Conservation (phyloP, 2,888 invertebrate species). For the Orthosia gracilis region DNA sequence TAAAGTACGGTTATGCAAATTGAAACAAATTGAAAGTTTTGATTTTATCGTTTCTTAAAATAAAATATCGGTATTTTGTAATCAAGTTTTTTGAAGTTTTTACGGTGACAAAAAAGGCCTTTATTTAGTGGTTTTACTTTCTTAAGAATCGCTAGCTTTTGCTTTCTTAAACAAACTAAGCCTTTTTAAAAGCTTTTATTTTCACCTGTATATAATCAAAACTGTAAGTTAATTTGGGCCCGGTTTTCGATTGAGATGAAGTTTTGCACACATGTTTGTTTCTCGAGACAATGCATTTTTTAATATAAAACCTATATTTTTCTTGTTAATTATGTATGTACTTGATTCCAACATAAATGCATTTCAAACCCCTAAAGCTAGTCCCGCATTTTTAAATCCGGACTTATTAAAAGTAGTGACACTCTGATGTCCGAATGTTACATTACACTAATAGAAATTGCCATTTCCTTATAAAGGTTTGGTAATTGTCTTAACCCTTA, state of each 20-base stretch:
- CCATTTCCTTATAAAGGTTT: slow-evolving; percentile 28
- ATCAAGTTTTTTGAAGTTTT: background rate
- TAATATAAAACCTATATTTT: too few relatives aligned
- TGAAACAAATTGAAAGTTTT: background rate
- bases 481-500: slow-evolving; percentile 57
- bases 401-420: background rate
- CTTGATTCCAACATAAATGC: background rate
- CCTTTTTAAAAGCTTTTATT: too few relatives aligned
- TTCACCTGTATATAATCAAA: too few relatives aligned
- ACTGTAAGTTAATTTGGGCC: too few relatives aligned
- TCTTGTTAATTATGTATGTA: too few relatives aligned
- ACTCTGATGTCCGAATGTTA: background rate
- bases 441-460: slow-evolving; percentile 34
- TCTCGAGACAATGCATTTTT: too few relatives aligned
- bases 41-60: background rate
- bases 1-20: background rate
- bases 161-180: too few relatives aligned
- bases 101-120: background rate
- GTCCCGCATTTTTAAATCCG: background rate
- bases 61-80: too few relatives aligned
- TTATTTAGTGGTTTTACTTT: background rate
- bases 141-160: background rate
- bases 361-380: background rate
- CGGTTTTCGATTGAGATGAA: too few relatives aligned
- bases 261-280: too few relatives aligned